Base-by-base conservation (phyloP, 2,888 invertebrate genomes). In the Clusia tigrina region DNA sequence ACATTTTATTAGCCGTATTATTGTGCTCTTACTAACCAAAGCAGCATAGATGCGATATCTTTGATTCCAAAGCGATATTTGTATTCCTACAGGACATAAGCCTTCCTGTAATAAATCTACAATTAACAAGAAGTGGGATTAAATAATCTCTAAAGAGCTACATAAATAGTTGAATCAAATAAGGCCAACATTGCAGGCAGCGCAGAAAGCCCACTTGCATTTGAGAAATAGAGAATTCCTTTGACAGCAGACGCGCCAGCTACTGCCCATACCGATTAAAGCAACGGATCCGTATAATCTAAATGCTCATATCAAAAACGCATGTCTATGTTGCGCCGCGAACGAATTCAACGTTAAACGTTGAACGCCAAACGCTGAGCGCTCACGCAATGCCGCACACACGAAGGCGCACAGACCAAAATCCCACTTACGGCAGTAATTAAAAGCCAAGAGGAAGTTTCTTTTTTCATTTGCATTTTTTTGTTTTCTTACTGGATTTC, bases 281-380 rank as follows among this genome's bases (percentile, higher is more conserved):
- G 18, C 42, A 56, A 57, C 62, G 53, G 22, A 58, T 62, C 66
- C n/a, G n/a, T 69, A 71, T 73, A 73, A 74, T 73, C 74, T 73
- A 63, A 71, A 73, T 69, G 67, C 69, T 72, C 74, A 76, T 74
- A 75, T 73, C 72, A 70, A 71, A 74, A 73, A 72, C 77, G 71
- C 73, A 74, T 75, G 70, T 71, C n/a, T n/a, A n/a, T n/a, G n/a
- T 69, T 69, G 69, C 62, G 54, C 58, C 60, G 24, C 46, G 54
- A 60, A 51, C 32, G 58, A 48, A 17, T 58, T 58, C 67, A 68
- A 68, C 64, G 65, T 65, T 66, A 65, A 69, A 61, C 60, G 65
- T n/a, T n/a, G 68, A 68, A 68, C 64, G 65, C 66, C 67, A 65
- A 69, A 61, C 60, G 65, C 66, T 66, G 64, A 69, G 59, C 60